Conservation (phyloP, 2,888 invertebrate species). For the Nephrocerus scutellatus region DNA sequence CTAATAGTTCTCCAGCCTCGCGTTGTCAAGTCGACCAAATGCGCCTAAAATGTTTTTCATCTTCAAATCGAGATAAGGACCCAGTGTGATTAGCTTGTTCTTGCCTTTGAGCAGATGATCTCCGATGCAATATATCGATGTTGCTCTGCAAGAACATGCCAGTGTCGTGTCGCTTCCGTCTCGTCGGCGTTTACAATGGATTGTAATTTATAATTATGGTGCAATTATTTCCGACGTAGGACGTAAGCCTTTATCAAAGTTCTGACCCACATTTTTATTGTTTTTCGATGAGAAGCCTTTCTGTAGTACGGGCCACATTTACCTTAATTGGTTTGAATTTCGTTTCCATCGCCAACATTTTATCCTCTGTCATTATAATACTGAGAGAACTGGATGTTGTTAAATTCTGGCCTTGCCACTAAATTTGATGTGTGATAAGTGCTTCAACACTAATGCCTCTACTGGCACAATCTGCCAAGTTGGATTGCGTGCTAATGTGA, state of each 20-base stretch:
- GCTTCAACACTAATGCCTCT: conserved; percentile 1
- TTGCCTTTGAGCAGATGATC: conserved; percentile 6
- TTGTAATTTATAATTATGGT: background rate
- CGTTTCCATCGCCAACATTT: background rate
- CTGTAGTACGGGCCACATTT: background rate
- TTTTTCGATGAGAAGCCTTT: background rate
- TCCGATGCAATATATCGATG: background rate
- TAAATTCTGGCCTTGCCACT: conserved; percentile 2
- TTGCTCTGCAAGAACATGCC: conserved; percentile 6
- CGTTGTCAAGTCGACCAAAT: background rate
- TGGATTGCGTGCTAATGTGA: conserved; percentile 11
- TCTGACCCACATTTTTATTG: conserved; percentile 1
- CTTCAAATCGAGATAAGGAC: background rate
- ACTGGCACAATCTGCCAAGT: too few relatives aligned
- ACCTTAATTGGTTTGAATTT: conserved; percentile 7
- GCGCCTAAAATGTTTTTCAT: background rate
- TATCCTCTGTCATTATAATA: background rate
- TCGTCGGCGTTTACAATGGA: too few relatives aligned
- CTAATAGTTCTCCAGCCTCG: background rate
- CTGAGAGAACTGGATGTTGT: conserved; percentile 2
- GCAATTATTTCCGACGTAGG: conserved; percentile 7
- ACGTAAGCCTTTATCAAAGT: conserved; percentile 2
- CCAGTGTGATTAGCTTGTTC: conserved; percentile 3
- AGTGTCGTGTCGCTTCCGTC: conserved; percentile 3
- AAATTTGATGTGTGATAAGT: conserved; percentile 1